Base-by-base conservation (phyloP, 1,140 invertebrate genomes). In the Monochamus saltuarius region DNA sequence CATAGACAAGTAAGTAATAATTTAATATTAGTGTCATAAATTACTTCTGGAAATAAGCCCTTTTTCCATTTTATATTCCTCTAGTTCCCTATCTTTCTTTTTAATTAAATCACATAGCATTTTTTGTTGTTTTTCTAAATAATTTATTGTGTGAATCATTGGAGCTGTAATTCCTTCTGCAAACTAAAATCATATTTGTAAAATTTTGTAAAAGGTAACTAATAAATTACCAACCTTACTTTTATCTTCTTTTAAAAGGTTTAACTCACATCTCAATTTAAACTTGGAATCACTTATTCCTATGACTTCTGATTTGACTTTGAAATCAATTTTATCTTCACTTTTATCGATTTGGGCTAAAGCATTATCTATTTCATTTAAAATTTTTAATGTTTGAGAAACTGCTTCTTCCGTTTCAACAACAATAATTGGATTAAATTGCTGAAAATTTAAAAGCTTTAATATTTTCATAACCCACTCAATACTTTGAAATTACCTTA, bases 61-160 rank as follows among this genome's bases (percentile, higher is more conserved):
- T 37, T 67, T 65, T 62, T 71, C 69, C 60, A 64, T 61, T 39
- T 62, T 47, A 62, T 69, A 64, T 54, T 71, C 65, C 37, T 65
- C 49, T 10, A 71, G 58, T 61, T 69, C 67, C 39, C 43, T 64
- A 45, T 71, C 67, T 57, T 71, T 71, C 35, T 66, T 67, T 38
- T 65, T 45, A 17, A 71, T n/a, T 14, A 66, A 40, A 38, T 62
- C 56, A 37, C 54, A 54, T 35, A 71, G 51, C 56, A 60, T 59
- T 37, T 58, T 47, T 50, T 71, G 65, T 29, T 59, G 56, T 37
- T 55, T 59, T 54, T 69, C 67, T 34, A 71, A 64, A 36, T 60
- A 62, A 42, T 61, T 57, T 35, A 71, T 55, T 8, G 65, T 69
- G 50, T 65, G 58, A 8, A 67, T 63, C 16, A 65, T 50, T 10